Evolutionary conservation across 2,888 invertebrate genomes (phyloP).

Genomic region (Cephonodes hylas): DNA sequence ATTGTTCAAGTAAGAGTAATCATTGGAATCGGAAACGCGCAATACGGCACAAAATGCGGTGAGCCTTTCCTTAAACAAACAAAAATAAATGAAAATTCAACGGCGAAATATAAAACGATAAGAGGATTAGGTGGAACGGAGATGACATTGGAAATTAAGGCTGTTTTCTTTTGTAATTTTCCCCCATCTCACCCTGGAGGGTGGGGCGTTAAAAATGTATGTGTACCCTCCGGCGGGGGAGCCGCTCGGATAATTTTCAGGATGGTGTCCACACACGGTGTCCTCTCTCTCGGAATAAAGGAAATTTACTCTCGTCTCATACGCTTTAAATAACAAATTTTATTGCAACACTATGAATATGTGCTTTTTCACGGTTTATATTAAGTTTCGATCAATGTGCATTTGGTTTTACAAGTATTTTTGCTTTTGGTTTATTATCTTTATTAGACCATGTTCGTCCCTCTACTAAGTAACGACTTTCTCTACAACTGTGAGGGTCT

Average conservation of each 20-base stretch:
- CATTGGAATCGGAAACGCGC: constrained; percentile 51
- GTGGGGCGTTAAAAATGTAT: constrained; percentile 77
- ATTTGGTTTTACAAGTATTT: too few species aligned
- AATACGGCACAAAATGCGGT: constrained; percentile 33
- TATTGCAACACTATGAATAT: too few species aligned
- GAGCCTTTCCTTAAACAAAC: constrained; percentile 76
- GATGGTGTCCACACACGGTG: constrained; percentile 45
- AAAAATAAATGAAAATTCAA: constrained; percentile 80
- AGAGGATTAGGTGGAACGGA: constrained; percentile 80
- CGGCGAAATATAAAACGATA: constrained; percentile 80
- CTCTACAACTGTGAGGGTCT: too few species aligned
- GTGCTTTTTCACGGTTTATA: too few species aligned
- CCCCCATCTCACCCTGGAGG: constrained; percentile 69
- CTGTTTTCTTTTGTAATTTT: constrained; percentile 81
- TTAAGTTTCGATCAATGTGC: too few species aligned
- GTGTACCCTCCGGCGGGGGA: constrained; percentile 56
- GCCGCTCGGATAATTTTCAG: constrained; percentile 61
- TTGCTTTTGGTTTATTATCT: too few species aligned
- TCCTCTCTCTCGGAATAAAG: constrained; percentile 16
- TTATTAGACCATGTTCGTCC: too few species aligned
- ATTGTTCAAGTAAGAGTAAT: constrained; percentile 27
- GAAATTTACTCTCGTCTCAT: constrained; percentile 18
- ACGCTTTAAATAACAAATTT: not conserved
- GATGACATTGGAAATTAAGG: constrained; percentile 82
- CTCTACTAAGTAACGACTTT: too few species aligned